Evolutionary conservation across 2,797 vertebrate genomes (phyloP).

Genomic region (Sparus aurata): DNA sequence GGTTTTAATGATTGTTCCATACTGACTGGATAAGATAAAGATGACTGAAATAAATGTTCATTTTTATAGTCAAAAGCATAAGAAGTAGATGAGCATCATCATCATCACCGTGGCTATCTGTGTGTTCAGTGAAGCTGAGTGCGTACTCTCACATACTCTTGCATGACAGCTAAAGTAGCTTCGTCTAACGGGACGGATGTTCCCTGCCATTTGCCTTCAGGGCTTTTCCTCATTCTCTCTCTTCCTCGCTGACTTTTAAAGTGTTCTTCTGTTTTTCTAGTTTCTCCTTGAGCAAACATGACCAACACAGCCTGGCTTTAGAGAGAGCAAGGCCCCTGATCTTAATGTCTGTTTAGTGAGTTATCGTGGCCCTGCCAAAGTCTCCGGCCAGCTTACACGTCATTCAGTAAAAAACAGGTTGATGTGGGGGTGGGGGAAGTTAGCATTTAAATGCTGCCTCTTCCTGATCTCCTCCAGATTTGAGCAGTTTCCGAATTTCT

Average conservation of each 20-base stretch:
- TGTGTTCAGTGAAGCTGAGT: constrained; percentile 80
- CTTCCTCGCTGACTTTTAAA: constrained; percentile 88
- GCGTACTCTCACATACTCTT: constrained; percentile 72
- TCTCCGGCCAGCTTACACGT: constrained; percentile 30
- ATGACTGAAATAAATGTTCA: constrained; percentile 13
- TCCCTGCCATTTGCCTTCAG: constrained; percentile 85
- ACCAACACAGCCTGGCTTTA: constrained; percentile 83
- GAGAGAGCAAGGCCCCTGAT: constrained; percentile 85
- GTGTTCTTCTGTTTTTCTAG: constrained; percentile 70
- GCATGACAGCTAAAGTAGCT: constrained; percentile 87
- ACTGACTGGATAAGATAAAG: background rate
- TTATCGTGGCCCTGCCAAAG: constrained; percentile 38
- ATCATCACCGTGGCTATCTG: constrained; percentile 55
- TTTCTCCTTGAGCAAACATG: constrained; percentile 81
- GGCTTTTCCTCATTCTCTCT: constrained; percentile 83
- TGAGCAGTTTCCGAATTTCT: background rate
- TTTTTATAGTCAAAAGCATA: constrained; percentile 25
- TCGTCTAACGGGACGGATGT: constrained; percentile 85
- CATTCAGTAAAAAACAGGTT: constrained; percentile 39
- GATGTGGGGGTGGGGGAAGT: constrained; percentile 2
- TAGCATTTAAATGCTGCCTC: background rate
- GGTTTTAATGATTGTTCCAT: background rate
- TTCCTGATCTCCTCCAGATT: background rate
- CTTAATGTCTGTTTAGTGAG: constrained; percentile 80
- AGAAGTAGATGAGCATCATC: constrained; percentile 43